Conservation (phyloP, 2,888 invertebrate genomes). For the Drosophila mimica region DNA sequence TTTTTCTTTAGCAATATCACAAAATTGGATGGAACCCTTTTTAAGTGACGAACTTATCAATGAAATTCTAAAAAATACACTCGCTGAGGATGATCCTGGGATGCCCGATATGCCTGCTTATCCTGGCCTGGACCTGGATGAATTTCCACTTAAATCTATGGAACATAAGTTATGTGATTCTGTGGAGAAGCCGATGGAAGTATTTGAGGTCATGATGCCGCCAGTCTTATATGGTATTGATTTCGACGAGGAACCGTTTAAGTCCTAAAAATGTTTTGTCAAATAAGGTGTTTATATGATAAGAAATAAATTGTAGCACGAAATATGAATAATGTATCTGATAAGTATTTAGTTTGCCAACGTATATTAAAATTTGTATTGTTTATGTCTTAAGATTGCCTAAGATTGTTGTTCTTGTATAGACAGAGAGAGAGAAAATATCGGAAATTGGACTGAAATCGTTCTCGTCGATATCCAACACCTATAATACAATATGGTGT, state of each 20-base stretch:
- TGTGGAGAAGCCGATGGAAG: background rate
- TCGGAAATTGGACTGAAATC: background rate
- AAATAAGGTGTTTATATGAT: background rate
- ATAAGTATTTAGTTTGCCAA: background rate
- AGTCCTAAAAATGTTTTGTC: background rate
- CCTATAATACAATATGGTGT: too few relatives aligned
- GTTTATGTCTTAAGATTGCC: background rate
- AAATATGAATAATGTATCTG: background rate
- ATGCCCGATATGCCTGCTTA: background rate
- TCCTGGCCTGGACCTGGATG: slow-evolving; percentile 12
- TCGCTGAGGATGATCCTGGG: slow-evolving; percentile 13
- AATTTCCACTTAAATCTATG: background rate
- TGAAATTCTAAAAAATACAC: slow-evolving; percentile 17
- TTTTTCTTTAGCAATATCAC: slow-evolving; percentile 12
- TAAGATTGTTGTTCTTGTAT: too few relatives aligned
- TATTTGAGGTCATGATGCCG: slow-evolving; percentile 1
- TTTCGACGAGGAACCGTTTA: background rate
- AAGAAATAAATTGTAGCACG: background rate
- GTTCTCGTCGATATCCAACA: too few relatives aligned
- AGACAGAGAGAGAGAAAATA: background rate
- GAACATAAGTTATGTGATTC: background rate
- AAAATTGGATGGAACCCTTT: slow-evolving; percentile 5
- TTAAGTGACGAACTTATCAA: slow-evolving; percentile 25
- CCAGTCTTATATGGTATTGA: background rate
- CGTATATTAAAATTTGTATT: slow-evolving; percentile 2